These are phyloP conservation scores for Phyllopteryx taeniolatus DNA, from an alignment of 2,113 vertebrate species.

Conservation along the genomic window DNA sequence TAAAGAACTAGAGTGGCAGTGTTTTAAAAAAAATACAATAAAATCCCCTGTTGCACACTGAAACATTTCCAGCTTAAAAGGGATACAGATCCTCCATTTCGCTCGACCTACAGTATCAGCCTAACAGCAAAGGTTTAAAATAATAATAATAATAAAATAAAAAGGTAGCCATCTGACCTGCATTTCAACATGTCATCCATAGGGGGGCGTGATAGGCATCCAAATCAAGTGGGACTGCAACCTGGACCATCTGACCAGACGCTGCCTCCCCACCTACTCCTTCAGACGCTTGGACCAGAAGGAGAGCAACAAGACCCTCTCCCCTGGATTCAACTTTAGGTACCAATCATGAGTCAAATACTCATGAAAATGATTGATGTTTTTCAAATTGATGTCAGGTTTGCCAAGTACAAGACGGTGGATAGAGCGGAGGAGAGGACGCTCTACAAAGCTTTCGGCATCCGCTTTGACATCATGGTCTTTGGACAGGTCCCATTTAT, in stretches of 20 bases:
- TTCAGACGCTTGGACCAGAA: constrained; percentile 81
- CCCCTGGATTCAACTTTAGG: constrained; percentile 83
- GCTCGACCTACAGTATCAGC: too few relatives aligned
- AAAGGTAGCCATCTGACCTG: not conserved
- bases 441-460: constrained; percentile 81
- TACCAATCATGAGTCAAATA: constrained; percentile 22
- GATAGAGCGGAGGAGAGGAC: constrained; percentile 73
- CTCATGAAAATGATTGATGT: not conserved
- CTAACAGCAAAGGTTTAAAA: too few relatives aligned
- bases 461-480: constrained; percentile 85
- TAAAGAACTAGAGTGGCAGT: too few relatives aligned
- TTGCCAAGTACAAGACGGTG: constrained; percentile 75
- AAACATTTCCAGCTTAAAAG: too few relatives aligned
- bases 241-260: constrained; percentile 70
- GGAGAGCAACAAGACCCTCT: constrained; percentile 71
- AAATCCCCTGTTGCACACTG: too few relatives aligned
- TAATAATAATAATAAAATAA: too few relatives aligned
- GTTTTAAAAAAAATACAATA: too few relatives aligned
- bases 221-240: constrained; percentile 87
- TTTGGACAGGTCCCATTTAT: constrained; percentile 74
- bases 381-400: constrained; percentile 63
- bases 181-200: constrained; percentile 13
- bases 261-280: constrained; percentile 75
- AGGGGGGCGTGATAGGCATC: constrained; percentile 85
- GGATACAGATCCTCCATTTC: too few relatives aligned